These are phyloP conservation scores for Bombylius major DNA, from an alignment of 2,888 invertebrate genomes.

Conservation along the genomic window DNA sequence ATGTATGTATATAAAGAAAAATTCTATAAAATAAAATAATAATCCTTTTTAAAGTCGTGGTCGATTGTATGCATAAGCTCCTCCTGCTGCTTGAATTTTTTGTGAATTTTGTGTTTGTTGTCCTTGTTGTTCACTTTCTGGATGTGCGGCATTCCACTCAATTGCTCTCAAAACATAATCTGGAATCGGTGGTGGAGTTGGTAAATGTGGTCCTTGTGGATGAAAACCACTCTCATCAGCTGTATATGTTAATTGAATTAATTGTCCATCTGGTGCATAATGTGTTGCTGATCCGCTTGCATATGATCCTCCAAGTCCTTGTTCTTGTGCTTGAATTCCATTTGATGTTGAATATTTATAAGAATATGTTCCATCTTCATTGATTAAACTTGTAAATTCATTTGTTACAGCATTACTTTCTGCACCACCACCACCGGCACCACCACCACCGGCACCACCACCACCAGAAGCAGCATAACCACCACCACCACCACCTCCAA, in stretches of 20 bases:
- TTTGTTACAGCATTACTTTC: background rate
- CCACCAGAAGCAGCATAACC: background rate
- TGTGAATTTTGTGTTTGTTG: background rate
- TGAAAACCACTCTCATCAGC: conserved; percentile 30
- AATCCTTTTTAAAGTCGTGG: background rate
- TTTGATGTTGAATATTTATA: conserved; percentile 45
- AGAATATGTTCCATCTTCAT: conserved; percentile 36
- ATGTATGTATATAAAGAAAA: too few species aligned
- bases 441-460: background rate
- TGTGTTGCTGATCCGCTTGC: conserved; percentile 40
- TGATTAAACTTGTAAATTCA: conserved; percentile 1
- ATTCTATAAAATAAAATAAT: too few species aligned
- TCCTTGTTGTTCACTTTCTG: conserved; percentile 13
- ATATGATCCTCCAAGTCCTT: conserved; percentile 41
- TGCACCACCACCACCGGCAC: background rate
- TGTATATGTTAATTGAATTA: conserved; percentile 20
- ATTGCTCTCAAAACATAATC: conserved; percentile 22
- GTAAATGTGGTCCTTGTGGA: conserved; percentile 24
- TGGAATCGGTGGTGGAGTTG: conserved; percentile 30
- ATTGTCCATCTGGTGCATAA: conserved; percentile 27
- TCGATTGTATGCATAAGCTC: background rate
- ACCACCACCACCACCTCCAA: background rate
- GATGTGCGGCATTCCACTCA: conserved; percentile 28
- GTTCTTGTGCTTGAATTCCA: conserved; percentile 45
- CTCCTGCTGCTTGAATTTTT: background rate